Conservation (phyloP, 2,113 vertebrate species). For the Melanerpes aurifrons region DNA sequence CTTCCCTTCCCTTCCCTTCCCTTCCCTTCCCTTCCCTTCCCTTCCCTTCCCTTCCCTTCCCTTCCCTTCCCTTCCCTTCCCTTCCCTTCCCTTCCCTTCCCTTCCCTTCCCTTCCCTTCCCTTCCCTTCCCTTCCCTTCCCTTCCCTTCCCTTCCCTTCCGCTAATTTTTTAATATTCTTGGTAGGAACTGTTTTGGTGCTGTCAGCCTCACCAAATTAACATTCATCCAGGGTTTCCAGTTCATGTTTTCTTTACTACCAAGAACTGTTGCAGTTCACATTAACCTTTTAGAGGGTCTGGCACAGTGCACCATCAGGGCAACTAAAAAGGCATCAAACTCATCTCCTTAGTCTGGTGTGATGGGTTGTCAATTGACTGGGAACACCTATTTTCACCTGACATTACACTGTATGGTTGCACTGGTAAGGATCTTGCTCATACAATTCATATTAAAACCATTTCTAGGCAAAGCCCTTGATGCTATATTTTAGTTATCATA, state of each 20-base stretch:
- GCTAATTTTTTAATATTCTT: conserved; percentile 32
- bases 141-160: no score
- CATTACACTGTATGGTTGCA: not conserved
- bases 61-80: no score
- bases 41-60: no score
- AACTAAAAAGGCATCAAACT: not conserved
- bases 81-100: no score
- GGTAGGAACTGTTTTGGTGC: not conserved
- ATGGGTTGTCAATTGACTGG: not conserved
- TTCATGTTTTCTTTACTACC: not conserved
- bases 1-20: no score
- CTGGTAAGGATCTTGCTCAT: not conserved
- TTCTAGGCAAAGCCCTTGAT: not conserved
- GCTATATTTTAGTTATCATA: not conserved
- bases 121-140: no score
- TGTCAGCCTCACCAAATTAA: not conserved
- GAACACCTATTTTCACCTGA: not conserved
- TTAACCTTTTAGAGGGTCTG: conserved; percentile 10
- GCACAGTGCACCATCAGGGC: not conserved
- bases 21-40: no score
- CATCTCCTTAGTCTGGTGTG: rapidly evolving
- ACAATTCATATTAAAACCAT: not conserved
- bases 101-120: no score
- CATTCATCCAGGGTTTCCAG: not conserved
- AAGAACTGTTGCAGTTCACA: not conserved